Percentiles rank a stretch among this genome's conserved stretches.
Conservation (phyloP, 2,888 invertebrate species). For the Pseudeuparius sepicola region DNA sequence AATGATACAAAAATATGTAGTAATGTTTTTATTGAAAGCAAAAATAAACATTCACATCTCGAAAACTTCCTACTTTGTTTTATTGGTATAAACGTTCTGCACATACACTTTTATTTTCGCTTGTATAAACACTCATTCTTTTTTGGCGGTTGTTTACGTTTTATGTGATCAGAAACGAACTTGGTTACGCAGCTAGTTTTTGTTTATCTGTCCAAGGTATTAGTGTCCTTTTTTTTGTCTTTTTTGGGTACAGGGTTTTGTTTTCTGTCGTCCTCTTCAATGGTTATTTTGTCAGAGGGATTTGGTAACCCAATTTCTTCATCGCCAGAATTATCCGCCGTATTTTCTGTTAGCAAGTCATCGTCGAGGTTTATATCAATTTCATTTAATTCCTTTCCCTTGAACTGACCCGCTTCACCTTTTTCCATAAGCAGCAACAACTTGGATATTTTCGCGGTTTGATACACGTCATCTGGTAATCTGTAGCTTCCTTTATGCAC, state of each 20-base stretch:
- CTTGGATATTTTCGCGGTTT: constrained; percentile 22
- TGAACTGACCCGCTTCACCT: constrained; percentile 19
- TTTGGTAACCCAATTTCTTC: not conserved
- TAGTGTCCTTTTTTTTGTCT: constrained; percentile 9
- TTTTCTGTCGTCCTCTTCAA: not conserved
- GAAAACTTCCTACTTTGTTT: too few relatives aligned
- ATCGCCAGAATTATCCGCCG: not conserved
- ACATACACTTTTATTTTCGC: constrained; percentile 20
- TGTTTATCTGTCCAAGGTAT: constrained; percentile 17
- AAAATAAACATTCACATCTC: too few relatives aligned
- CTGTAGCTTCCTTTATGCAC: constrained; percentile 20
- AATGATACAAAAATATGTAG: too few relatives aligned
- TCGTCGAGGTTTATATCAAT: constrained; percentile 21
- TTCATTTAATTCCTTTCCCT: constrained; percentile 20
- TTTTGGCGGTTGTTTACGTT: constrained; percentile 17
- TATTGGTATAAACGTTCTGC: constrained; percentile 15
- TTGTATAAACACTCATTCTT: constrained; percentile 15
- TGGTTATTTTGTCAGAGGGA: not conserved
- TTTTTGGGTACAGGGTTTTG: not conserved
- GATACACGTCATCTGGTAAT: constrained; percentile 16
- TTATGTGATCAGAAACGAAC: constrained; percentile 17
- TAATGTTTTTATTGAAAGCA: too few relatives aligned
- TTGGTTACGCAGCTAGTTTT: constrained; percentile 11
- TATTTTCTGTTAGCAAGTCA: constrained; percentile 10
- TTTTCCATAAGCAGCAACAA: constrained; percentile 21